phyloP scores from a whole-genome alignment of 2,888 invertebrate genomes.

The Peribatodes rhomboidaria region DNA sequence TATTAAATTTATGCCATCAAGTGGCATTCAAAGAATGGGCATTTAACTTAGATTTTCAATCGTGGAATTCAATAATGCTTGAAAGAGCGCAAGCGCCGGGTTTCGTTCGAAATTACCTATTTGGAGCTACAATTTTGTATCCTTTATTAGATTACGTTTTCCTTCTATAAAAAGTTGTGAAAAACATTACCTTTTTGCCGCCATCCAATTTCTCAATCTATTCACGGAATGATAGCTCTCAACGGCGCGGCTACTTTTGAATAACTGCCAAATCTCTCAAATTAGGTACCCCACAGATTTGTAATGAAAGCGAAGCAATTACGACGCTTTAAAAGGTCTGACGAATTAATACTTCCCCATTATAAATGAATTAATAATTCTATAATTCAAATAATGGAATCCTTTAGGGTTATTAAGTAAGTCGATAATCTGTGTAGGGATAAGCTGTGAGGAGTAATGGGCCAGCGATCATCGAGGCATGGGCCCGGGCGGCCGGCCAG shows the following conservation, averaged over 20 bases:
- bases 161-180: conserved; percentile 12
- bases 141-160: conserved; percentile 33
- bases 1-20: conserved; percentile 84
- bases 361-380: conserved; percentile 48
- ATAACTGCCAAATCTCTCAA: conserved; percentile 34
- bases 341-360: conserved; percentile 39
- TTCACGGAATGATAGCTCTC: conserved; percentile 25
- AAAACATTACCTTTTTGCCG: conserved; percentile 5
- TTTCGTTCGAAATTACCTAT: conserved; percentile 37
- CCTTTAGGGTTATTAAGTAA: conserved; percentile 49
- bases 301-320: conserved; percentile 40
- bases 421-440: conserved; percentile 47
- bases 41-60: conserved; percentile 77
- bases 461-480: conserved; percentile 38
- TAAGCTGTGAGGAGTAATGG: conserved; percentile 41
- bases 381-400: conserved; percentile 45
- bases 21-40: conserved; percentile 77
- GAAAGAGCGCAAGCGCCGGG: conserved; percentile 52
- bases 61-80: conserved; percentile 70
- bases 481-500: conserved; percentile 4
- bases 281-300: conserved; percentile 36
- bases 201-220: conserved; percentile 23
- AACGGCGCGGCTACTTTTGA: conserved; percentile 28
- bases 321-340: conserved; percentile 41
- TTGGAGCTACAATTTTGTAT: conserved; percentile 31